Conservation (phyloP, 2,113 vertebrate genomes). For the Istiophorus platypterus region DNA sequence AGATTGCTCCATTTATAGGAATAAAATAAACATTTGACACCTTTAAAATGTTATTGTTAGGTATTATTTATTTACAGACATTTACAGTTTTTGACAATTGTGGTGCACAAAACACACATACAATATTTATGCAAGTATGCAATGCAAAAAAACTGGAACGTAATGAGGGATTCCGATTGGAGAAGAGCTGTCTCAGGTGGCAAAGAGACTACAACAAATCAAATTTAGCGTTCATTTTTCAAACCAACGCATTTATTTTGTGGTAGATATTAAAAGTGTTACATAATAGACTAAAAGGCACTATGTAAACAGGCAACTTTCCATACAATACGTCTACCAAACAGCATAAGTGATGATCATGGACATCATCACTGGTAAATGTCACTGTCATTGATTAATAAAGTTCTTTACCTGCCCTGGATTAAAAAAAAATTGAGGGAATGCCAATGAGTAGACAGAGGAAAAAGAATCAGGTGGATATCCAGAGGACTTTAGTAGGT, state of each 20-base stretch:
- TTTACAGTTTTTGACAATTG: not conserved
- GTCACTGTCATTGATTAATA: conserved; percentile 3
- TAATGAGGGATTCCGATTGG: conserved; percentile 32
- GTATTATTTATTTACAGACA: not conserved
- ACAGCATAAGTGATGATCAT: not conserved
- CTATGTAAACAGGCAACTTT: not conserved
- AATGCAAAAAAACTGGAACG: conserved; percentile 33
- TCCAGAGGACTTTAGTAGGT: not conserved
- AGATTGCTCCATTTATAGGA: not conserved
- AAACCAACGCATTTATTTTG: conserved; percentile 16
- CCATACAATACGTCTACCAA: not conserved
- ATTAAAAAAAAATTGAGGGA: not conserved
- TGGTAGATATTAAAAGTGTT: conserved; percentile 1
- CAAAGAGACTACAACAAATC: conserved; percentile 44
- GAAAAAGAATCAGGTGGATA: not conserved
- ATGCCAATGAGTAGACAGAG: conserved; percentile 1
- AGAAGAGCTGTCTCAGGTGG: conserved; percentile 38
- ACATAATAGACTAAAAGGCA: conserved; percentile 6
- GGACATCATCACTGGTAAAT: not conserved
- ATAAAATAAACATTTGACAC: not conserved
- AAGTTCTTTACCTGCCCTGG: not conserved
- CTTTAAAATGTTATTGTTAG: not conserved
- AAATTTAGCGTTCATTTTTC: conserved; percentile 33
- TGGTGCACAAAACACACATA: too few species aligned
- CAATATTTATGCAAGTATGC: not conserved